Conservation (phyloP, 2,888 invertebrate genomes). For the Steromphala cineraria region DNA sequence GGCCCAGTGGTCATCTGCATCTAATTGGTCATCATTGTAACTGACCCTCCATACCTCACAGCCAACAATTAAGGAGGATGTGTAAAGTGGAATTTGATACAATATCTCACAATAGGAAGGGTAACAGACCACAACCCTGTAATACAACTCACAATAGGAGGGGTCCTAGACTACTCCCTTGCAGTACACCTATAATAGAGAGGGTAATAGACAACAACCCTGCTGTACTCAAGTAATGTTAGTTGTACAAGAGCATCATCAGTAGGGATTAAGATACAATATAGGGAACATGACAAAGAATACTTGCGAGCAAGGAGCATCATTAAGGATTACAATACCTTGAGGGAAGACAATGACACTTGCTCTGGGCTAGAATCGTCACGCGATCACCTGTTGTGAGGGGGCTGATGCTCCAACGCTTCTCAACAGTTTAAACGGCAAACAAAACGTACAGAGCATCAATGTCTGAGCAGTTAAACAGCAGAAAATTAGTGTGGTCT, state of each 20-base stretch:
- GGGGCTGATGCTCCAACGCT: conserved; percentile 3
- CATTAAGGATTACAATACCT: conserved; percentile 1
- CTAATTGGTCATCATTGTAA: neutral
- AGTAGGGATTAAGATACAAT: neutral
- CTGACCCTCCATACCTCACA: conserved; percentile 4
- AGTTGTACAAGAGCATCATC: neutral
- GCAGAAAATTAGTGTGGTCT: conserved; percentile 21
- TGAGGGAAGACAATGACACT: neutral
- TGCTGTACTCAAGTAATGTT: neutral
- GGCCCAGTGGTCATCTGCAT: neutral
- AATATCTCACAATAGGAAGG: neutral
- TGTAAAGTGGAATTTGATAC: neutral
- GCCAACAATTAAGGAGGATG: conserved; percentile 1
- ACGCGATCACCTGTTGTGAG: conserved; percentile 8
- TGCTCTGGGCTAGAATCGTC: neutral
- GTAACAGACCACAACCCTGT: neutral
- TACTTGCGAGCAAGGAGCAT: neutral
- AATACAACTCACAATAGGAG: neutral
- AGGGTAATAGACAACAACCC: neutral
- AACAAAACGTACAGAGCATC: conserved; percentile 6
- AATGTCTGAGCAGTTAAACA: conserved; percentile 12
- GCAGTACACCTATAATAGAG: too few species aligned
- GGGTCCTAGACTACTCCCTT: too few species aligned
- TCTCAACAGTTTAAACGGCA: conserved; percentile 16
- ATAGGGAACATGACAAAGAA: neutral